These are phyloP conservation scores for Chionomys nivalis DNA, from an alignment of 2,113 vertebrate genomes.

Conservation along the genomic window DNA sequence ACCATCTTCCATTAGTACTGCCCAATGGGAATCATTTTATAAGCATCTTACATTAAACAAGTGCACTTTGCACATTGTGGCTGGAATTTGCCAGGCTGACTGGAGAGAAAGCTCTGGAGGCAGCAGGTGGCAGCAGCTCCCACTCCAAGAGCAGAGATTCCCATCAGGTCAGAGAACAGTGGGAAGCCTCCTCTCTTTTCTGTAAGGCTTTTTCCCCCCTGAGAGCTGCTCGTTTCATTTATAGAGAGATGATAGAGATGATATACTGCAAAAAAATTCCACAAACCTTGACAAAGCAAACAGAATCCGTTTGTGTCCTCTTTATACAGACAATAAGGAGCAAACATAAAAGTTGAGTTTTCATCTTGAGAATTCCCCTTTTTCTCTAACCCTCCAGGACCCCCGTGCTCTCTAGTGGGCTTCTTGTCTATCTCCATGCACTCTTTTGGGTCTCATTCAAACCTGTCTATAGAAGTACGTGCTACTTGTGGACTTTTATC, in stretches of 20 bases:
- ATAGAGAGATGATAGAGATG: background rate
- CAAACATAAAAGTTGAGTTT: background rate
- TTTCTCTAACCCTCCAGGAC: background rate
- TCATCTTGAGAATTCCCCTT: background rate
- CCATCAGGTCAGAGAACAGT: background rate
- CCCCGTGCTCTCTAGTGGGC: background rate
- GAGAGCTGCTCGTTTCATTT: background rate
- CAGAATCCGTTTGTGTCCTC: background rate
- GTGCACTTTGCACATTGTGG: background rate
- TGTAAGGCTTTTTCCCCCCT: background rate
- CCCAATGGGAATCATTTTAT: background rate
- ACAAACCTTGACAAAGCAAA: background rate
- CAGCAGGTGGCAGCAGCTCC: conserved; percentile 81
- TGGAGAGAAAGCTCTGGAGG: conserved; percentile 49
- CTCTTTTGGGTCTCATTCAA: background rate
- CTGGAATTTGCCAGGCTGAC: background rate
- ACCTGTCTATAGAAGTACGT: background rate
- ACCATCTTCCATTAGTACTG: background rate
- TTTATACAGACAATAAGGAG: background rate
- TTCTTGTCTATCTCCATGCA: background rate
- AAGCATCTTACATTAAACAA: background rate
- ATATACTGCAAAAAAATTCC: background rate
- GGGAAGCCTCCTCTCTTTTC: background rate
- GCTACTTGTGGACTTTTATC: background rate
- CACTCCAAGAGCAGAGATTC: conserved; percentile 37